These are phyloP conservation scores for Drosophila nigricruria DNA, from an alignment of 2,888 invertebrate species.

Conservation along the genomic window DNA sequence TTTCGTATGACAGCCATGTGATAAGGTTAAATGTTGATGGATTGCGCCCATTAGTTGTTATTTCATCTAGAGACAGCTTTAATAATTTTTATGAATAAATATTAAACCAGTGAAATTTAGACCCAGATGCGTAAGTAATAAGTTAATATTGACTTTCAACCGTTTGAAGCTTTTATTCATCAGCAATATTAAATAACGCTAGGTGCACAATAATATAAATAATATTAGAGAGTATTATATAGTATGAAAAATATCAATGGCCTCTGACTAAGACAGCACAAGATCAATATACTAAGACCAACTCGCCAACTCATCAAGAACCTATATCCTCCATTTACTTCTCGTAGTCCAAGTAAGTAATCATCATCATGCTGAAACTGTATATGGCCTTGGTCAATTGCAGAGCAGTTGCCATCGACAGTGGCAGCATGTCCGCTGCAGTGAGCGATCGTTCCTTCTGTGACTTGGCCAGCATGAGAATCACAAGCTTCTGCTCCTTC, in stretches of 20 bases:
- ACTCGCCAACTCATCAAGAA: neutral
- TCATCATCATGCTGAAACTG: conserved; percentile 67
- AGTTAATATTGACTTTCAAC: neutral
- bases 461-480: conserved; percentile 64
- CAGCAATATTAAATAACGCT: neutral
- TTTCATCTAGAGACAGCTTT: no score
- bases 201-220: no score
- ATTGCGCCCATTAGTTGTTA: no score
- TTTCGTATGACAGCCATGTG: neutral
- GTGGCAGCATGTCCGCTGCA: conserved; percentile 55
- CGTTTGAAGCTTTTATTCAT: neutral
- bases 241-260: neutral
- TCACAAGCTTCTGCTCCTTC: conserved; percentile 60
- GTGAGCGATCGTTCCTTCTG: conserved; percentile 54
- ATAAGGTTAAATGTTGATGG: no score
- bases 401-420: conserved; percentile 62
- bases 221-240: neutral
- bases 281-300: neutral
- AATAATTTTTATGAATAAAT: no score
- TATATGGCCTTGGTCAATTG: conserved; percentile 69
- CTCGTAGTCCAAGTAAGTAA: conserved; percentile 43
- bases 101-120: neutral
- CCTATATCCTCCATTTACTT: neutral
- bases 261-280: neutral
- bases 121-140: neutral